Evolutionary conservation across 92 coral and sea anemone genomes (phyloP).

Genomic region (Paragorgia papillata): DNA sequence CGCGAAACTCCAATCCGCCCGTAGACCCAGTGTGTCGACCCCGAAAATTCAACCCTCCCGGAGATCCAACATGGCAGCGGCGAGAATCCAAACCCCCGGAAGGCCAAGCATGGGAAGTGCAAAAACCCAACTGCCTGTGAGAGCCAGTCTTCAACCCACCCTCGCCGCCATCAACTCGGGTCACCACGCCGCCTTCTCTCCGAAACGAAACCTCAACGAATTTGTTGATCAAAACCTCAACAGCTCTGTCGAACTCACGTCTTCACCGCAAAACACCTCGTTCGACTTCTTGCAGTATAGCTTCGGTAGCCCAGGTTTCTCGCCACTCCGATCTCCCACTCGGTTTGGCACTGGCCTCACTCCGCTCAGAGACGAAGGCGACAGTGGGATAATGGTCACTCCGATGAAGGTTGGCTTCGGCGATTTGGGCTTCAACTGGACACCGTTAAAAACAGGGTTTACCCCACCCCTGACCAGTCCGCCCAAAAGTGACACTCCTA

Average conservation of each 20-base stretch:
- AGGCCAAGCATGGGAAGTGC: constrained; percentile 1
- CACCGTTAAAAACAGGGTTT: constrained; percentile 44
- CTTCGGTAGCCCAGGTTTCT: constrained; percentile 51
- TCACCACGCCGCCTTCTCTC: constrained; percentile 44
- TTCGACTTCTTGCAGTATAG: constrained; percentile 64
- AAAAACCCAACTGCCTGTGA: background rate
- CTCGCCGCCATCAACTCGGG: constrained; percentile 87
- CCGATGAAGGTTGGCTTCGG: constrained; percentile 74
- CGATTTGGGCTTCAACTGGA: constrained; percentile 67
- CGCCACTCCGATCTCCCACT: constrained; percentile 49
- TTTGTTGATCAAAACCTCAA: constrained; percentile 55
- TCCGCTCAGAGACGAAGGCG: constrained; percentile 68
- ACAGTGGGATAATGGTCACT: constrained; percentile 72
- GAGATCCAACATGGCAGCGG: too few species aligned
- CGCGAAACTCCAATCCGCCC: background rate
- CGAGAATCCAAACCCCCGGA: too few species aligned
- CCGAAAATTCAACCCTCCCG: too few species aligned
- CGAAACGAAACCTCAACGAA: constrained; percentile 32
- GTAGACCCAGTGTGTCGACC: too few species aligned
- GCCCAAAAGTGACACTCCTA: constrained; percentile 7
- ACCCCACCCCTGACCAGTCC: constrained; percentile 64
- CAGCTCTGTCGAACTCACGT: constrained; percentile 22
- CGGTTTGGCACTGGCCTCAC: constrained; percentile 65
- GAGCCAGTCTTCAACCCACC: constrained; percentile 61
- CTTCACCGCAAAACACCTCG: constrained; percentile 63